Evolutionary conservation across 2,797 vertebrate species (phyloP), one percentile per base, ranked within the genome.

Genomic region (Natrix natrix): DNA sequence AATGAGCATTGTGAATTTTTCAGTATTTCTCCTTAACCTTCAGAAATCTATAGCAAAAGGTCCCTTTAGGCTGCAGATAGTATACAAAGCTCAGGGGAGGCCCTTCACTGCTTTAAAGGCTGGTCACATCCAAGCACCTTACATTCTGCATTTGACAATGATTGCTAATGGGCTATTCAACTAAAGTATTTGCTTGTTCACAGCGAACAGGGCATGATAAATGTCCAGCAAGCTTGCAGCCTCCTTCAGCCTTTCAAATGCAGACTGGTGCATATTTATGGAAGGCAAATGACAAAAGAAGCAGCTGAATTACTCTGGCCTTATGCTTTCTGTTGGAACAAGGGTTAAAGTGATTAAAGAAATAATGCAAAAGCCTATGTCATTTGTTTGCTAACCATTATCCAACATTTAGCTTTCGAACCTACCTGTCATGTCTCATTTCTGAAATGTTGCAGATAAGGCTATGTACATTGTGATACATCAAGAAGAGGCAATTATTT

Each of bases 281-380:
- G 97, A 97, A 97, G 96, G 96, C 96, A 97, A 97, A 97, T 95
- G 97, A 98, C 97, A 98, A 98, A 98, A 96, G 96, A 93, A 93
- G 96, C 94, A 91, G 96, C 96, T 96, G 97, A 98, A 98, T 98
- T 97, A 97, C 97, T 97, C 96, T 98, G 98, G 98, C 97, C 98
- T 97, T 96, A 94, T 95, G 98, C 96, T 97, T 97, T 97, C 97
- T 97, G 92, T 96, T 97, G 94, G 95, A 96, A 97, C 94, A 93
- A 94, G 97, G 97, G 97, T 98, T 98, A 98, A 98, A 98, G 97
- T 96, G 98, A 98, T 98, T 98, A 98, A 97, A 97, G 97, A 97
- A 98, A 95, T 96, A 96, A 97, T 97, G 97, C 95, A 96, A 97
- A 97, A 95, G 96, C 92, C 95, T 93, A 95, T 95, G 95, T 95